phyloP scores from a whole-genome alignment of 2,113 vertebrate genomes.

The Hylia prasina region DNA sequence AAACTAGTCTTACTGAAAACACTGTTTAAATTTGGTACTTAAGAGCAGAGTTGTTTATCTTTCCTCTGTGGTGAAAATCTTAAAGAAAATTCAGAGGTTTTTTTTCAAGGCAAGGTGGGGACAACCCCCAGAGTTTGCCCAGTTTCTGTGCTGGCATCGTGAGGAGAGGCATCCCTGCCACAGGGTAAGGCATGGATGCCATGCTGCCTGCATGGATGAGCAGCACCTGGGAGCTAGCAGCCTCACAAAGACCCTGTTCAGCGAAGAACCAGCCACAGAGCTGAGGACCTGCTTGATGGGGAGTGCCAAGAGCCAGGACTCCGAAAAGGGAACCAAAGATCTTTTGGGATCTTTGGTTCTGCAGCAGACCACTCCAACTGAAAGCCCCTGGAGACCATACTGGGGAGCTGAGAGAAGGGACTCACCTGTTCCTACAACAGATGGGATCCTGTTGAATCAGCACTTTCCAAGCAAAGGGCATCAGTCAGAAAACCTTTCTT shows the following conservation, averaged over 20 bases:
- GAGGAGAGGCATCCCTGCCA: neutral
- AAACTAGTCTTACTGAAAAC: neutral
- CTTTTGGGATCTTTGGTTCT: neutral
- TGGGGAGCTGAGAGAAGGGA: neutral
- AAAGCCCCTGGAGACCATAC: neutral
- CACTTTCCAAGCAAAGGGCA: neutral
- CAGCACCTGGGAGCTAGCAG: neutral
- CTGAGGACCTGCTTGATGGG: neutral
- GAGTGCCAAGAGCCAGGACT: neutral
- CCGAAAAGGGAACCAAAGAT: neutral
- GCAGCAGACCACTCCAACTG: neutral
- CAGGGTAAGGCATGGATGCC: neutral
- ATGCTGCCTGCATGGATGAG: neutral
- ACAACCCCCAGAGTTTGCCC: neutral
- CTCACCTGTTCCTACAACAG: neutral
- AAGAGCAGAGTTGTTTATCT: neutral
- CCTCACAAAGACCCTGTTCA: neutral
- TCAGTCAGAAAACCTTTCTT: neutral
- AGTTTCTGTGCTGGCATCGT: neutral
- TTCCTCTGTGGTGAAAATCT: neutral
- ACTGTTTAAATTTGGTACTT: neutral
- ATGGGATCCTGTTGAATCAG: neutral
- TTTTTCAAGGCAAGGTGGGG: neutral
- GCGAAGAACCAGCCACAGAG: neutral
- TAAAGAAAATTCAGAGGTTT: neutral